phyloP scores from a whole-genome alignment of 2,888 invertebrate genomes.

The Megalurothrips usitatus region DNA sequence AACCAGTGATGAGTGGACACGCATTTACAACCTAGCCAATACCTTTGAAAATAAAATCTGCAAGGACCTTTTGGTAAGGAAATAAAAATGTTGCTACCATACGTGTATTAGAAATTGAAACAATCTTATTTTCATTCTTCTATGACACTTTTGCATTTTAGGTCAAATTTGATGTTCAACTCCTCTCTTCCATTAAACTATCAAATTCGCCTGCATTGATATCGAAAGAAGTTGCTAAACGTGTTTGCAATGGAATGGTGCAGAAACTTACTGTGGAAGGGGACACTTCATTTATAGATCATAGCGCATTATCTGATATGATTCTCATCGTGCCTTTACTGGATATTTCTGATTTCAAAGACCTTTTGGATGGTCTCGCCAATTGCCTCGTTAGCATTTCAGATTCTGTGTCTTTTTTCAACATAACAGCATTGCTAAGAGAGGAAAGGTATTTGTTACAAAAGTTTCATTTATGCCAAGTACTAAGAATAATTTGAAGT shows the following conservation, averaged over 20 bases:
- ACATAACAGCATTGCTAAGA: not conserved
- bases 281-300: not conserved
- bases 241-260: not conserved
- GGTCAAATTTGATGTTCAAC: not conserved
- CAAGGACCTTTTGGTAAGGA: not conserved
- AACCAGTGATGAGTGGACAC: not conserved
- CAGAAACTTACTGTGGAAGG: too few relatives aligned
- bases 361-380: not conserved
- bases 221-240: not conserved
- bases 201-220: not conserved
- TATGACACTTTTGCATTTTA: not conserved
- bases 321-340: not conserved
- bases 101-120: not conserved
- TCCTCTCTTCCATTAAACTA: not conserved
- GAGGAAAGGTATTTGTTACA: not conserved
- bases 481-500: not conserved
- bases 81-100: not conserved
- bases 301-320: not conserved
- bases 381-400: not conserved
- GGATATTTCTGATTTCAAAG: not conserved
- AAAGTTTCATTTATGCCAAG: not conserved
- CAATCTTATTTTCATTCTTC: not conserved
- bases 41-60: not conserved
- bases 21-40: not conserved
- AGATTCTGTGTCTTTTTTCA: not conserved